Evolutionary conservation across 2,797 vertebrate species (phyloP).

Genomic region (Rhinophrynus dorsalis): DNA sequence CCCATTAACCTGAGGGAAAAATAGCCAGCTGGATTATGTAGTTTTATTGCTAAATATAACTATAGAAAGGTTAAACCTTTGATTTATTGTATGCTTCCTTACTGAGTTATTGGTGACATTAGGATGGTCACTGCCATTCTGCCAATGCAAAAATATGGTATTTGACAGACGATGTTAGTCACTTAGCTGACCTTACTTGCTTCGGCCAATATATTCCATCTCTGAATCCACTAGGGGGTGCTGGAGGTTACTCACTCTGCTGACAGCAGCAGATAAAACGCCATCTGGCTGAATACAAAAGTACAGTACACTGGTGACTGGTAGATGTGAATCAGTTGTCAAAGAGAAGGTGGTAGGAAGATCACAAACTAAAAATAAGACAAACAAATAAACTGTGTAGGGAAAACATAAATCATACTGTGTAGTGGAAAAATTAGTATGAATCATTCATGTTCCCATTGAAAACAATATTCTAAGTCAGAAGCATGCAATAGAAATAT

Average conservation of each 20-base stretch:
- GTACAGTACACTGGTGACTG: constrained; percentile 19
- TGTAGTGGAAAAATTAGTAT: not conserved
- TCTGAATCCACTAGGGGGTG: constrained; percentile 38
- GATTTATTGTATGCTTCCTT: constrained; percentile 8
- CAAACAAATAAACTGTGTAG: constrained; percentile 17
- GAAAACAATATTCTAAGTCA: not conserved
- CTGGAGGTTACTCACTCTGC: constrained; percentile 2
- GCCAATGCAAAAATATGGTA: constrained; percentile 30
- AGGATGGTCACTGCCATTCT: constrained; percentile 14
- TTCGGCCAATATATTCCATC: constrained; percentile 7
- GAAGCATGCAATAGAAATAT: no score
- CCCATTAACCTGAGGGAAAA: no score
- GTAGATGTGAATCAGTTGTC: constrained; percentile 13
- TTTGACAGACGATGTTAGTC: constrained; percentile 35
- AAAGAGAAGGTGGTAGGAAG: constrained; percentile 22
- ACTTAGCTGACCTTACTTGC: constrained; percentile 39
- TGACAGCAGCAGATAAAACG: constrained; percentile 6
- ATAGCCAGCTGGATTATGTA: not conserved
- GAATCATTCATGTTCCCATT: not conserved
- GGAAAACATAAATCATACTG: constrained; percentile 16
- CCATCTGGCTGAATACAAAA: constrained; percentile 35
- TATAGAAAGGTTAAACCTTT: constrained; percentile 10
- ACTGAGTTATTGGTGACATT: constrained; percentile 20
- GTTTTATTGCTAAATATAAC: not conserved
- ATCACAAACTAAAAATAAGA: constrained; percentile 22